A percentile compares a stretch with the other conserved stretches of the same genome.
phyloP scores from a whole-genome alignment of 2,797 vertebrate genomes.

The Pipistrellus pipistrellus region DNA sequence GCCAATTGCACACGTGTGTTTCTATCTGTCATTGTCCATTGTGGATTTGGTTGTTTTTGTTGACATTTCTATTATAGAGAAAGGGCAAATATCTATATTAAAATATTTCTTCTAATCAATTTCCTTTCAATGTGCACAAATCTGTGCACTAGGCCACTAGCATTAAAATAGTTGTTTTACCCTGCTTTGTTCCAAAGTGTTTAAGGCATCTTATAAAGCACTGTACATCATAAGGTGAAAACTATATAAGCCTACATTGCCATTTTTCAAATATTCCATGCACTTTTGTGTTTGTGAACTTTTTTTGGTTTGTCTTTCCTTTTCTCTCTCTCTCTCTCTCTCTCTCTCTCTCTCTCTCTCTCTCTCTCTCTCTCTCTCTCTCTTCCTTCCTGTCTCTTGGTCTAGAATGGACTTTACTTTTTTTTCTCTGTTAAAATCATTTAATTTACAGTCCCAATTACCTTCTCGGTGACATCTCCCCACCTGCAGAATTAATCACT shows the following conservation, averaged over 20 bases:
- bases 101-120: no score
- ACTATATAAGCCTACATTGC: background rate
- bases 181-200: background rate
- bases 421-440: conserved; percentile 1
- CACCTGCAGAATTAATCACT: background rate
- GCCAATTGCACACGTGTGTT: no score
- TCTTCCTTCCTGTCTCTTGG: no score
- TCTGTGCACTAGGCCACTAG: no score
- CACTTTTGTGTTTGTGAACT: background rate
- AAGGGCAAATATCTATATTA: no score
- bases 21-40: no score
- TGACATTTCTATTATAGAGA: no score
- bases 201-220: background rate
- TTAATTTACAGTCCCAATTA: background rate
- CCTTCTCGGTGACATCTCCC: background rate
- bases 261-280: background rate
- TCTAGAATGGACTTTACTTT: background rate
- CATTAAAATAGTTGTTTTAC: no score
- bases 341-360: no score
- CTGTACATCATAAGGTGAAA: background rate
- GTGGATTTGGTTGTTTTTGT: no score
- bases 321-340: background rate
- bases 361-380: no score
- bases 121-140: no score
- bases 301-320: background rate